phyloP scores from a whole-genome alignment of 23 tunicate species.

The Ciona savignyi region DNA sequence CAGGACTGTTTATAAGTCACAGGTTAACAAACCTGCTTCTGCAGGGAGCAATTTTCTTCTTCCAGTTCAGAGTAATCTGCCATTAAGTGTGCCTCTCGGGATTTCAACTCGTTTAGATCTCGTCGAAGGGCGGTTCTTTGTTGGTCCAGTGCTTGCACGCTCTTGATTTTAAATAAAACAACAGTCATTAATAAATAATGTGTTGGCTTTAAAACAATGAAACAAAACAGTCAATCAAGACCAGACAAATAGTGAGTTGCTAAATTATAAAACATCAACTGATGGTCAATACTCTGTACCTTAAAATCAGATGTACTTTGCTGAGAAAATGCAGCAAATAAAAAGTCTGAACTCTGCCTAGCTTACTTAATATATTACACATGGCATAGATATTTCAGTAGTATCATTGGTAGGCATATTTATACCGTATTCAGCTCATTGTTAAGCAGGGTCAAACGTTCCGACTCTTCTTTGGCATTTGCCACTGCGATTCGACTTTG shows the following conservation, averaged over 20 bases:
- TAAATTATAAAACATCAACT: neutral
- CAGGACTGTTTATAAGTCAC: too few species aligned
- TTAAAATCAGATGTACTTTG: too few species aligned
- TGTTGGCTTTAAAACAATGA: neutral
- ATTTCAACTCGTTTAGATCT: constrained; percentile 65
- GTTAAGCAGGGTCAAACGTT: constrained; percentile 36
- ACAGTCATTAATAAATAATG: neutral
- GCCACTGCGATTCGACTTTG: constrained; percentile 54
- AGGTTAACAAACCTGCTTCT: constrained; percentile 93
- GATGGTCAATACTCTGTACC: too few species aligned
- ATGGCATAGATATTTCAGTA: too few species aligned
- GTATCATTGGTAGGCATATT: too few species aligned
- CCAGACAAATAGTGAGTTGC: neutral
- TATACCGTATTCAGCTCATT: constrained; percentile 42
- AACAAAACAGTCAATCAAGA: constrained; percentile 1
- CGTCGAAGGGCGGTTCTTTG: constrained; percentile 25
- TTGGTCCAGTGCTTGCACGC: constrained; percentile 40
- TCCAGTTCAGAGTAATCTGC: constrained; percentile 79
- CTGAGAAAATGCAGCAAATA: too few species aligned
- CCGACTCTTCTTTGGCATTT: constrained; percentile 56
- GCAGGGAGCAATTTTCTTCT: constrained; percentile 90
- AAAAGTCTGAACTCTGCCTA: too few species aligned
- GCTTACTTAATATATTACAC: too few species aligned
- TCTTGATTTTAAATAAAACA: constrained; percentile 15
- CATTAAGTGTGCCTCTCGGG: constrained; percentile 43